Evolutionary conservation across 1,140 invertebrate genomes (phyloP).

Genomic region (Apolygus lucorum): DNA sequence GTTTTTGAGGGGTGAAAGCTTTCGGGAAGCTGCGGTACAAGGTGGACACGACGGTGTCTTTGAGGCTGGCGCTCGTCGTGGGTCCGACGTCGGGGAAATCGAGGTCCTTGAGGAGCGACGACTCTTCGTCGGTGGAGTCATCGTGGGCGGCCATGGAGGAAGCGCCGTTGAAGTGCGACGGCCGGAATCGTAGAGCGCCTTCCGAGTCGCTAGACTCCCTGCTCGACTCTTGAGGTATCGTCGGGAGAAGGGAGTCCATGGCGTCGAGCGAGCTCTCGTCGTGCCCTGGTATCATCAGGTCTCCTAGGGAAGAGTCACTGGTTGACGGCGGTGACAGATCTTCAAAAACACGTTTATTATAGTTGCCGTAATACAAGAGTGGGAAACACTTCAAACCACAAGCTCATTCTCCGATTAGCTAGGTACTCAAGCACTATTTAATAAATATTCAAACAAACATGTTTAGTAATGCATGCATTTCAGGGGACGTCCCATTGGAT

Average conservation of each 20-base stretch:
- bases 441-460: no score
- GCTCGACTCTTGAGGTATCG: neutral
- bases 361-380: no score
- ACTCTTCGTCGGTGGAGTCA: constrained; percentile 16
- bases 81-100: constrained; percentile 19
- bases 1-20: neutral
- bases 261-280: constrained; percentile 23
- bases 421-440: no score
- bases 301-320: constrained; percentile 17
- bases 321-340: constrained; percentile 24
- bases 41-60: neutral
- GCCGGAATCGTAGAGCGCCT: constrained; percentile 20
- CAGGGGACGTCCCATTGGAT: no score
- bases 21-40: constrained; percentile 22
- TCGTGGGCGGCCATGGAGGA: neutral
- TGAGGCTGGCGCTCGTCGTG: neutral
- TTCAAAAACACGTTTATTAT: constrained; percentile 4
- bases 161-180: constrained; percentile 21
- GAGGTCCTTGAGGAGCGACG: constrained; percentile 16
- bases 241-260: constrained; percentile 10
- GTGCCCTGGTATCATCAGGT: constrained; percentile 23
- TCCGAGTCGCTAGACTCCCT: constrained; percentile 8
- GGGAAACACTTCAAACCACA: no score
- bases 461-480: neutral
- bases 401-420: no score